Conservation (phyloP, 2,888 invertebrate genomes). For the Ceraclea dissimilis region DNA sequence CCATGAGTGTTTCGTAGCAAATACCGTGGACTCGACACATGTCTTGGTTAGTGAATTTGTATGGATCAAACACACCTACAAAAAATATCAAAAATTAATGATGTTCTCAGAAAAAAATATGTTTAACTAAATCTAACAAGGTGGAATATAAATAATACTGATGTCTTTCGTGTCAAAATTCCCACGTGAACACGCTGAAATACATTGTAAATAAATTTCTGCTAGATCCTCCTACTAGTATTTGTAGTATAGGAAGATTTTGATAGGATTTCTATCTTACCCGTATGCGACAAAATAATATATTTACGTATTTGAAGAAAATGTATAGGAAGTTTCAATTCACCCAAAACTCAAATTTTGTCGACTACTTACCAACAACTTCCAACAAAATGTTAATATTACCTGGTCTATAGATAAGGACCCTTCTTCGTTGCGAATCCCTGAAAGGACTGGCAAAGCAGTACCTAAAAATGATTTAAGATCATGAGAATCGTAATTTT, state of each 20-base stretch:
- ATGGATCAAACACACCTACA: constrained; percentile 69
- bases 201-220: too few species aligned
- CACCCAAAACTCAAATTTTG: background rate
- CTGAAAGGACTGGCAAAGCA: constrained; percentile 71
- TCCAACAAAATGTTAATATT: constrained; percentile 27
- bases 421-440: constrained; percentile 64
- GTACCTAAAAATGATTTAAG: constrained; percentile 48
- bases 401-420: constrained; percentile 73
- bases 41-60: constrained; percentile 67
- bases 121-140: too few species aligned
- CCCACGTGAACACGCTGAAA: too few species aligned
- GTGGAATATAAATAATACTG: too few species aligned
- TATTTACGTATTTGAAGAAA: too few species aligned
- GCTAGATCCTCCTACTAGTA: too few species aligned
- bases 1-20: constrained; percentile 71
- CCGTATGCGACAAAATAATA: too few species aligned
- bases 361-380: background rate
- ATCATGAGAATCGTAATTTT: constrained; percentile 22
- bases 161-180: too few species aligned
- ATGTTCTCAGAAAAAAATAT: background rate
- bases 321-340: too few species aligned
- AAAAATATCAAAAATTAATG: background rate
- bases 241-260: too few species aligned
- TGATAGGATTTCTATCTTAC: too few species aligned
- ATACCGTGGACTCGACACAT: constrained; percentile 71